Evolutionary conservation across 2,113 vertebrate genomes (phyloP).

Genomic region (Toxotes jaculatrix): DNA sequence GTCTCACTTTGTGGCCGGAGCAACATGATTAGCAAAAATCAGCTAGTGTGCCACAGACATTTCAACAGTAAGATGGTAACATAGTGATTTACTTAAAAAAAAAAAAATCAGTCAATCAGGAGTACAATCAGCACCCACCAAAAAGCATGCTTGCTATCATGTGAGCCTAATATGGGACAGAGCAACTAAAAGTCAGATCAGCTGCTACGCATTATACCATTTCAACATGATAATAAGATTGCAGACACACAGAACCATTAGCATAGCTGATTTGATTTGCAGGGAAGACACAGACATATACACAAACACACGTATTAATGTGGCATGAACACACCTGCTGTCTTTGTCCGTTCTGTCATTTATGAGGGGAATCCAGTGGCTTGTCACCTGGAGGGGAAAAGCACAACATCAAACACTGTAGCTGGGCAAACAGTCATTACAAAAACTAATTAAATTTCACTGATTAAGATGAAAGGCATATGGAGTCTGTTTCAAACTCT

Average conservation of each 20-base stretch:
- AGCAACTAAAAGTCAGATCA: neutral
- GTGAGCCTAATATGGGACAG: neutral
- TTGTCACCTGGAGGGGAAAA: slow-evolving; percentile 89
- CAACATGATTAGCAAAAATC: neutral
- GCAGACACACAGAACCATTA: neutral
- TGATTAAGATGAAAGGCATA: neutral
- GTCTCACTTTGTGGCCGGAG: no score
- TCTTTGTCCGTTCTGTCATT: slow-evolving; percentile 98
- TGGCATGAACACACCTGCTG: slow-evolving; percentile 89
- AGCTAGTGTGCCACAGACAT: neutral
- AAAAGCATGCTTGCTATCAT: neutral
- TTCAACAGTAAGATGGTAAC: no score
- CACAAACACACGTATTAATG: slow-evolving; percentile 2
- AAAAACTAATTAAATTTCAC: neutral
- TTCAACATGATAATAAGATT: neutral
- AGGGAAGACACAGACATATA: neutral
- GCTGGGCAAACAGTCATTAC: neutral
- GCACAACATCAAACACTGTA: slow-evolving; percentile 33
- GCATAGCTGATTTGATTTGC: neutral
- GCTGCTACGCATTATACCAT: neutral
- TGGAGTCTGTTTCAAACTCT: neutral
- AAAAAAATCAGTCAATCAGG: neutral
- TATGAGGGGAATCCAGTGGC: slow-evolving; percentile 99
- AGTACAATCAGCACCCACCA: neutral
- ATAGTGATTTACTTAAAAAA: no score